A percentile compares a stretch with the other conserved stretches of the same genome.
Conservation (phyloP, 64 coral and sea anemone species). For the Hydrozoanthus tunicans region DNA sequence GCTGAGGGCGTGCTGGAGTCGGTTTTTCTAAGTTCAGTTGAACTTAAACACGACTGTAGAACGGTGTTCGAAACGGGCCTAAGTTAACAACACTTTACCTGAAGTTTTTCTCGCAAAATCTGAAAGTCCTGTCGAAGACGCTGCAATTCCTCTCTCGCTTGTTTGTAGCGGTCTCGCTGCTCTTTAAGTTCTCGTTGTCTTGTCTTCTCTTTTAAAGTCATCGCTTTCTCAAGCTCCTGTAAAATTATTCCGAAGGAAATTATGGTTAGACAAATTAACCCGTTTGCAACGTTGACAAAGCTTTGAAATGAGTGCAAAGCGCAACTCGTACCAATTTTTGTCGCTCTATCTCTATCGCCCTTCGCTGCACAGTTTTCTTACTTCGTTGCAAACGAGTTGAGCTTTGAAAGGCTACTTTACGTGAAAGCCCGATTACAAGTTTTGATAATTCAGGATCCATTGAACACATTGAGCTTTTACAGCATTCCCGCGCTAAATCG, state of each 20-base stretch:
- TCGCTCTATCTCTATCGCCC: neutral
- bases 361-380: neutral
- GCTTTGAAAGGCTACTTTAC: neutral
- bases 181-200: conserved; percentile 84
- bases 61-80: neutral
- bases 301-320: neutral
- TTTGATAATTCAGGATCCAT: neutral
- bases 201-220: conserved; percentile 78
- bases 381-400: neutral
- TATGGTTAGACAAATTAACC: neutral
- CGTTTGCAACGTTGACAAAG: neutral
- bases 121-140: conserved; percentile 68
- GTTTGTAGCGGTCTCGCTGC: conserved; percentile 69
- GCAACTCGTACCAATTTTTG: neutral
- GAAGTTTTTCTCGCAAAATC: conserved; percentile 70
- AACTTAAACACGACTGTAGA: no score
- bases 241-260: conserved; percentile 6
- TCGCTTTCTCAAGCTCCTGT: conserved; percentile 86
- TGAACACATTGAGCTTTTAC: neutral
- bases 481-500: no score
- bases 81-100: conserved; percentile 54
- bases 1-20: no score
- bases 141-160: conserved; percentile 69
- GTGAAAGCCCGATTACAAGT: neutral
- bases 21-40: no score